Conservation (phyloP, 1,140 invertebrate species). For the Drosophila arizonae region DNA sequence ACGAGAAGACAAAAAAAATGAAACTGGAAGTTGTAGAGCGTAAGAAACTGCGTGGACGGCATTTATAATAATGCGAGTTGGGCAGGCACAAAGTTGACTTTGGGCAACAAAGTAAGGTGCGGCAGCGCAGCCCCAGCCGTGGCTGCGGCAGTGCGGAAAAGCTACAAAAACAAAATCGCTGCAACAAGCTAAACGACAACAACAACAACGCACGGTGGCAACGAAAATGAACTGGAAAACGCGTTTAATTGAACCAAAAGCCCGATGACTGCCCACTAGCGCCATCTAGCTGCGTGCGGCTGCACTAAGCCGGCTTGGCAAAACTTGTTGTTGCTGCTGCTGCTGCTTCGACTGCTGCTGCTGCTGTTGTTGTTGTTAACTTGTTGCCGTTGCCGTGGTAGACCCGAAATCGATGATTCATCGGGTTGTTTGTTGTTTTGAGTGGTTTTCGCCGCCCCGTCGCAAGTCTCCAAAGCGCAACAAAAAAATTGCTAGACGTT, state of each 20-base stretch:
- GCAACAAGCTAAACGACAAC: conserved; percentile 13
- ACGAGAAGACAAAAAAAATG: conserved; percentile 10
- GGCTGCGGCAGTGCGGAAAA: conserved; percentile 69
- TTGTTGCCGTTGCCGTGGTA: conserved; percentile 46
- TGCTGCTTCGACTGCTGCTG: too few species aligned
- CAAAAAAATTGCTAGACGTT: conserved; percentile 64
- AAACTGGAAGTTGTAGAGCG: conserved; percentile 69
- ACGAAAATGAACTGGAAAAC: conserved; percentile 59
- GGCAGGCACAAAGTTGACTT: conserved; percentile 48
- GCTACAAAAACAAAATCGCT: conserved; percentile 48
- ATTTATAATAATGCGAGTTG: conserved; percentile 74
- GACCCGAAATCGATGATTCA: conserved; percentile 72
- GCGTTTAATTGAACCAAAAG: conserved; percentile 72
- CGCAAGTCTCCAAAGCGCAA: conserved; percentile 32
- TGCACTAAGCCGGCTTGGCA: conserved; percentile 60
- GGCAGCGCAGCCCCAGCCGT: conserved; percentile 47
- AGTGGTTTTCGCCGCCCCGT: conserved; percentile 49
- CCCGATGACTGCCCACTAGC: conserved; percentile 68
- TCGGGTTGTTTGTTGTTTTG: conserved; percentile 72
- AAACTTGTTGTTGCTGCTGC: conserved; percentile 46
- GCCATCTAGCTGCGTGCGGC: conserved; percentile 75
- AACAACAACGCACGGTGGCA: conserved; percentile 14
- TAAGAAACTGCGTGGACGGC: conserved; percentile 78
- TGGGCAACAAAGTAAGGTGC: conserved; percentile 69
- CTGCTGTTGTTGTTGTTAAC: conserved; percentile 24